phyloP scores from a whole-genome alignment of 1,140 invertebrate species.

The Nymphalis io region DNA sequence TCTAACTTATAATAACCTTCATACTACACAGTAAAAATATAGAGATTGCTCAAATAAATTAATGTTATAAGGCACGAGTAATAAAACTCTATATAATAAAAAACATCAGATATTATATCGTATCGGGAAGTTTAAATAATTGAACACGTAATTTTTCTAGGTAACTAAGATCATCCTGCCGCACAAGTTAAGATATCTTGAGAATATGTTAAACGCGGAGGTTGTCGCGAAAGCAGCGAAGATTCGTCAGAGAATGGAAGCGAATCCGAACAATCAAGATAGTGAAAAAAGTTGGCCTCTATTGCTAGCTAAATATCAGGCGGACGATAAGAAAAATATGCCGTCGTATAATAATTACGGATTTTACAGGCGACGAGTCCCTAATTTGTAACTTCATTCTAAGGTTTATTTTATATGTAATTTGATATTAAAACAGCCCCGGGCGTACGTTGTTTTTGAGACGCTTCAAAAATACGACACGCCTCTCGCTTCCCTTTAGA shows the following conservation, averaged over 20 bases:
- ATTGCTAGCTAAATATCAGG: constrained; percentile 61
- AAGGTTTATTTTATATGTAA: neutral
- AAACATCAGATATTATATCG: no score
- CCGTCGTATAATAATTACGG: constrained; percentile 43
- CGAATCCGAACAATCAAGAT: constrained; percentile 59
- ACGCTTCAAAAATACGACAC: no score
- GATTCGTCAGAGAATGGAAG: constrained; percentile 64
- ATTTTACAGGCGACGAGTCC: constrained; percentile 52
- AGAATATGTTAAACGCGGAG: constrained; percentile 73
- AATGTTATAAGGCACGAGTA: no score
- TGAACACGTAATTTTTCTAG: constrained; percentile 37
- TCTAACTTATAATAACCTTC: no score
- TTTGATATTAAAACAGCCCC: neutral
- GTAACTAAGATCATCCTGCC: constrained; percentile 67
- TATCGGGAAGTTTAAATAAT: neutral
- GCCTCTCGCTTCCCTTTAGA: no score
- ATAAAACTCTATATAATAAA: no score
- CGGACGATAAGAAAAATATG: constrained; percentile 48
- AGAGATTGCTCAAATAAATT: no score
- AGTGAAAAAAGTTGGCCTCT: constrained; percentile 64
- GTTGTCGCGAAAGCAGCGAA: constrained; percentile 66
- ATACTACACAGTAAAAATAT: no score
- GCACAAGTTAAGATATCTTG: constrained; percentile 66
- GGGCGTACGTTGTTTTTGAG: no score
- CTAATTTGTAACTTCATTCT: constrained; percentile 39